Evolutionary conservation across 2,797 vertebrate species (phyloP), one percentile per base, ranked within the genome.

Genomic region (Vireo griseus): DNA sequence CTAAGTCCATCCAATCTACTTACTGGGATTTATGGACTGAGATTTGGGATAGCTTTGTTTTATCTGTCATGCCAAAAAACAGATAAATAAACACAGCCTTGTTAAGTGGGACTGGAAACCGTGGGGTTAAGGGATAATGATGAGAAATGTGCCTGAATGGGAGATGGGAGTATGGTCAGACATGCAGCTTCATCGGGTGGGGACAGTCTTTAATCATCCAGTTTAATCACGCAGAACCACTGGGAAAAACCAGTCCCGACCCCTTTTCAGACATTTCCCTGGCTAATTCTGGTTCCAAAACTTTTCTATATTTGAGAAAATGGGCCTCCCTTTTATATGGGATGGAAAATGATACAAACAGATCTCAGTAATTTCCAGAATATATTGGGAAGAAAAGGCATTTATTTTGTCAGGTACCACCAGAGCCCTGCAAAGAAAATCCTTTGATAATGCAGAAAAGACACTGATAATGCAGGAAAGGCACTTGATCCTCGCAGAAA

Each of bases 41-140:
- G 79, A 76, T 89, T 86, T 69, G 45, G 28, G 33, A 25, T 58
- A 18, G 51, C 33, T 78, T 78, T 80, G 35, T 88, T 90, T 89
- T 47, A 55, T 55, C 62, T 75, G 42, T 48, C 47, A 18, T 68
- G 35, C 31, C 44, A 72, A 86, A 92, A 83, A 9, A 10, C 17
- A 59, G 51, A 15, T 48, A 71, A 81, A 82, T 66, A 69, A 87
- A 31, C 19, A n/a, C 10, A 51, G 42, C 40, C n/a, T 80, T 55
- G 52, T 31, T 65, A 75, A 62, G 33, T 42, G 54, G 33, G 47
- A n/a, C 39, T 81, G 62, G 45, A 77, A 88, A 21, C 29, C 14
- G n/a, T 0, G 1, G 39, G 28, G 22, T 71, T 33, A 47, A 63
- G 54, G 54, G 61, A 12, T n/a, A 52, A 40, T 4, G n/a, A 40